Percentiles rank a stretch among this genome's conserved stretches.
phyloP scores from a whole-genome alignment of 2,888 invertebrate genomes.

The Microchrysa polita region DNA sequence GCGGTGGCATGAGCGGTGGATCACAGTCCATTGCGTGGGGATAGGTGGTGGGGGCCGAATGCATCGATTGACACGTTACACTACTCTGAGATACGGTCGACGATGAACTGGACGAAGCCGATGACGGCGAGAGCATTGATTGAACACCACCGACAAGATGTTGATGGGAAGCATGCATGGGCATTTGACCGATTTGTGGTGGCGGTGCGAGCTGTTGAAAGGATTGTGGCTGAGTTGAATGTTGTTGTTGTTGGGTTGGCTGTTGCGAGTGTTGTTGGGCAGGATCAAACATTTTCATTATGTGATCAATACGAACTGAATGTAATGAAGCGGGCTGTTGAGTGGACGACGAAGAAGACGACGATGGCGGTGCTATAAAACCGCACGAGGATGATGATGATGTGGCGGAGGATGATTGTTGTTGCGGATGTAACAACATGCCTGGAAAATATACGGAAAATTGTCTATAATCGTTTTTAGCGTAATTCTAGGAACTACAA shows the following conservation, averaged over 20 bases:
- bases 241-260: conserved; percentile 32
- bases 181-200: conserved; percentile 46
- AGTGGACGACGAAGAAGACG: conserved; percentile 51
- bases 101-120: conserved; percentile 45
- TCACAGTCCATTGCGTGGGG: conserved; percentile 81
- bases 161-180: conserved; percentile 54
- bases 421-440: conserved; percentile 56
- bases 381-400: conserved; percentile 52
- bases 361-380: conserved; percentile 54
- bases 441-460: neutral
- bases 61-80: conserved; percentile 47
- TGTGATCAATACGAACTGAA: conserved; percentile 54
- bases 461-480: neutral
- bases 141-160: conserved; percentile 52
- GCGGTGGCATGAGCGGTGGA: conserved; percentile 67
- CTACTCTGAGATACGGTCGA: conserved; percentile 44
- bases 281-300: conserved; percentile 54
- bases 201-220: conserved; percentile 52
- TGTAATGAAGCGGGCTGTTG: conserved; percentile 49
- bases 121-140: conserved; percentile 55
- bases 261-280: conserved; percentile 52
- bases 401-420: conserved; percentile 54
- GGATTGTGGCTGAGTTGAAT: conserved; percentile 27
- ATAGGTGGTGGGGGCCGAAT: conserved; percentile 59
- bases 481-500: neutral